Evolutionary conservation across 37 sponge, comb jelly and placozoan species (phyloP), one percentile per base, ranked within the genome.

Genomic region (Haliclona indistincta): DNA sequence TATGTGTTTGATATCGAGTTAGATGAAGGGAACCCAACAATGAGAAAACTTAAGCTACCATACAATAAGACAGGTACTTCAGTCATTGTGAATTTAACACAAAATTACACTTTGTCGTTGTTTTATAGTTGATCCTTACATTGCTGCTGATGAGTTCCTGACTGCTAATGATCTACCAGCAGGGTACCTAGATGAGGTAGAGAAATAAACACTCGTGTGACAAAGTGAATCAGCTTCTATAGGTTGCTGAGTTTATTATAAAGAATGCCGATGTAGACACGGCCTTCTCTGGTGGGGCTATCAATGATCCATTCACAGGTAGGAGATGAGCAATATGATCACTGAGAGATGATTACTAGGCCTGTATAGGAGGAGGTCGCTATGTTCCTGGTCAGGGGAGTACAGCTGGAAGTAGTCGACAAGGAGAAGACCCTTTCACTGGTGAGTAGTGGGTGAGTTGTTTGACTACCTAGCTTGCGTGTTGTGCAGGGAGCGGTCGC

Each of bases 1-100:
- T 80, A 75, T 70, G 85, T 92, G 33, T 86, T 92, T 75, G 76
- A 82, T 42, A 84, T 83, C 42, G 92, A 92, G 70, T 67, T 86
- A 39, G 92, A 92, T 43, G 92, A 92, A 61, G 84, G 68, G 0
- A 44, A 56, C 62, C 82, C 81, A 0, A 15, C 63, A 17, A 81
- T 79, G 68, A 85, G 83, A 55, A 90, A 81, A 45, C 77, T 90
- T n/a, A 87, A 87, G 35, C 81, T 92, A 0, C 92, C 92, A 0
- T 92, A 92, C 65, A 86, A 92, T 65, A 80, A 72, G 73, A 36
- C 49, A 22, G 76, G 92, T 92, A 38, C 73, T 52, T 41, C 4
- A 34, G 41, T 45, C 15, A 25, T 25, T n/a, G 28, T 61, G 26
- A 61, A 10, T 19, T 61, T 13, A 61, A 11, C 10, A 29, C 8